A percentile compares a stretch with the other conserved stretches of the same genome.
These are phyloP conservation scores for Aplocera efformata DNA, from an alignment of 2,888 invertebrate genomes.

Conservation along the genomic window DNA sequence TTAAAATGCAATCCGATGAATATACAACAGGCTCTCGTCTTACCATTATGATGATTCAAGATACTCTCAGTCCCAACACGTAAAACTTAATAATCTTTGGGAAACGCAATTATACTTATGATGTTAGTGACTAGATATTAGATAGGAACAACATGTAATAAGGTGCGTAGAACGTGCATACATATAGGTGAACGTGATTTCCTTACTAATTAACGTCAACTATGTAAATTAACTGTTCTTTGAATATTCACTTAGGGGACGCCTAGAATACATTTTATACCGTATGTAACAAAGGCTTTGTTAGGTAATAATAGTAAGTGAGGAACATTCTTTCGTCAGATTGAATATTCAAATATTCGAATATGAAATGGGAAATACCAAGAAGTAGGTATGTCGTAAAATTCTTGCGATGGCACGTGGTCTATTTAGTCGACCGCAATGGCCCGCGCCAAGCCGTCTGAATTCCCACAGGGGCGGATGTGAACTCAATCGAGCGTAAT, in stretches of 20 bases:
- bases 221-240: constrained; percentile 25
- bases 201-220: constrained; percentile 33
- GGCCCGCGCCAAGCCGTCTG: constrained; percentile 15
- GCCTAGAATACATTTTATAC: background rate
- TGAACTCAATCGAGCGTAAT: constrained; percentile 18
- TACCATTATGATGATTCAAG: no score
- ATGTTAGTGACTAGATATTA: background rate
- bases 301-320: background rate
- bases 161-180: constrained; percentile 48
- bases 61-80: constrained; percentile 6
- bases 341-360: no score
- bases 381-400: constrained; percentile 2
- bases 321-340: no score
- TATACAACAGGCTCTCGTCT: no score
- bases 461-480: constrained; percentile 2
- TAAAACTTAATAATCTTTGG: constrained; percentile 6
- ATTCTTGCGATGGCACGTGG: constrained; percentile 3
- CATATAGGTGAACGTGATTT: constrained; percentile 47
- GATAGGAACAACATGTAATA: background rate
- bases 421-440: constrained; percentile 13
- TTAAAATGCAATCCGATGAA: no score
- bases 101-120: background rate
- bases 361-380: no score
- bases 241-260: constrained; percentile 7
- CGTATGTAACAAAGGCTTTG: background rate